Conservation (phyloP, 2,113 vertebrate species). For the Leptodactylus fuscus region DNA sequence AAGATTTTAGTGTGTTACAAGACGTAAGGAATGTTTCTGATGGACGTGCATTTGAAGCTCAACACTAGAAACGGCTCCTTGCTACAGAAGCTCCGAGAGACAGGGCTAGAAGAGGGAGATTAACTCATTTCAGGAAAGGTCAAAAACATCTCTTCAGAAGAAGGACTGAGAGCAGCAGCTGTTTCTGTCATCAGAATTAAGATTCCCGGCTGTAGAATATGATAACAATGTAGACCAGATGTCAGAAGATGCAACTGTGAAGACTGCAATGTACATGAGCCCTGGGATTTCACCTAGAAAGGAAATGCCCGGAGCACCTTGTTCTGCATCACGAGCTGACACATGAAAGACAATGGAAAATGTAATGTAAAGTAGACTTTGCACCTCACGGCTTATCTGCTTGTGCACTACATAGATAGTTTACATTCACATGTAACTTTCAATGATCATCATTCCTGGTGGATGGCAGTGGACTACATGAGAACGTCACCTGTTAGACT, state of each 20-base stretch:
- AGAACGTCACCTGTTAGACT: background rate
- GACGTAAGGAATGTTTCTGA: conserved; percentile 63
- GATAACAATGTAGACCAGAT: conserved; percentile 77
- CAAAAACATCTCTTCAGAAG: conserved; percentile 77
- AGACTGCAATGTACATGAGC: background rate
- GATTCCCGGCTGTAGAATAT: conserved; percentile 74
- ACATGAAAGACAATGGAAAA: conserved; percentile 5
- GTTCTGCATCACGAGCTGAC: background rate
- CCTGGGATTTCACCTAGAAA: background rate
- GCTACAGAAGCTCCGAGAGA: conserved; percentile 69
- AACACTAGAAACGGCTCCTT: conserved; percentile 74
- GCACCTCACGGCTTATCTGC: background rate
- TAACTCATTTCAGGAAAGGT: conserved; percentile 75
- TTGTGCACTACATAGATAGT: background rate
- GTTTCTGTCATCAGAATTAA: conserved; percentile 72
- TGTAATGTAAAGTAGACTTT: background rate
- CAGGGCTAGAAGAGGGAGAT: conserved; percentile 71
- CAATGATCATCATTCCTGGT: background rate
- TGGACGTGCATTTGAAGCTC: conserved; percentile 71
- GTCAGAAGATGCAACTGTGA: conserved; percentile 62
- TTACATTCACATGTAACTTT: background rate
- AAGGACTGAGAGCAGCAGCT: conserved; percentile 74
- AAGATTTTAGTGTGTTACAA: background rate
- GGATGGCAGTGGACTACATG: background rate
- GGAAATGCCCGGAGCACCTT: conserved; percentile 22